Conservation (phyloP, 2,113 vertebrate genomes). For the Aleadryas rufinucha region DNA sequence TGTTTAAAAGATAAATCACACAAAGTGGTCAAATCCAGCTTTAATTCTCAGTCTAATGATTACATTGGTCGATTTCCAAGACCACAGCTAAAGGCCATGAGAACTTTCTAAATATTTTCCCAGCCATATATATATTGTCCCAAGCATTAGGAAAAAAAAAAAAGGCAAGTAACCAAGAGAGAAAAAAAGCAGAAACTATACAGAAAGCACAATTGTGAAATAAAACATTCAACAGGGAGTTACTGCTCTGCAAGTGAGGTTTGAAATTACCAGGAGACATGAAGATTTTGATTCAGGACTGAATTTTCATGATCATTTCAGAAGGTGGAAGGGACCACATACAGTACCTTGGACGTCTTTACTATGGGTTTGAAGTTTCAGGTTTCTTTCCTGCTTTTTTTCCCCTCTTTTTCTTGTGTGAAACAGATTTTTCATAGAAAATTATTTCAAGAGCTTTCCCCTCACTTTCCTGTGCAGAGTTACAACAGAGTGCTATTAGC, state of each 20-base stretch:
- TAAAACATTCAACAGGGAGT: background rate
- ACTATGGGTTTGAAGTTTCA: background rate
- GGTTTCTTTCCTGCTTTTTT: background rate
- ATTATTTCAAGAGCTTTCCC: slow-evolving; percentile 29
- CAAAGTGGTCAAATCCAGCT: background rate
- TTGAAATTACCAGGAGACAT: background rate
- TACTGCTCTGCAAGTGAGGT: background rate
- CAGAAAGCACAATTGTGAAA: background rate
- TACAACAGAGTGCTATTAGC: background rate
- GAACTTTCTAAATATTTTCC: slow-evolving; percentile 35
- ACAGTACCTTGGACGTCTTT: background rate
- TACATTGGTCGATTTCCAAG: slow-evolving; percentile 41
- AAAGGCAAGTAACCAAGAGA: background rate
- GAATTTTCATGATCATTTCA: background rate
- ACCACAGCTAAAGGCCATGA: slow-evolving; percentile 36
- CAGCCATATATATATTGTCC: background rate
- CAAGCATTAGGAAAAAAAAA: background rate
- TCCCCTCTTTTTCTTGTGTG: background rate
- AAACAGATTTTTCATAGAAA: background rate
- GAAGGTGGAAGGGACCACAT: background rate
- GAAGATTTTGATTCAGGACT: background rate
- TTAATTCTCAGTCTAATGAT: slow-evolving; percentile 37
- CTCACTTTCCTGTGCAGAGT: background rate
- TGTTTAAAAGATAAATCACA: slow-evolving; percentile 11
- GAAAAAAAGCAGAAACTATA: background rate